Base-by-base conservation (phyloP, 53 echinoderm and acorn worm genomes). In the Luidia sarsii region DNA sequence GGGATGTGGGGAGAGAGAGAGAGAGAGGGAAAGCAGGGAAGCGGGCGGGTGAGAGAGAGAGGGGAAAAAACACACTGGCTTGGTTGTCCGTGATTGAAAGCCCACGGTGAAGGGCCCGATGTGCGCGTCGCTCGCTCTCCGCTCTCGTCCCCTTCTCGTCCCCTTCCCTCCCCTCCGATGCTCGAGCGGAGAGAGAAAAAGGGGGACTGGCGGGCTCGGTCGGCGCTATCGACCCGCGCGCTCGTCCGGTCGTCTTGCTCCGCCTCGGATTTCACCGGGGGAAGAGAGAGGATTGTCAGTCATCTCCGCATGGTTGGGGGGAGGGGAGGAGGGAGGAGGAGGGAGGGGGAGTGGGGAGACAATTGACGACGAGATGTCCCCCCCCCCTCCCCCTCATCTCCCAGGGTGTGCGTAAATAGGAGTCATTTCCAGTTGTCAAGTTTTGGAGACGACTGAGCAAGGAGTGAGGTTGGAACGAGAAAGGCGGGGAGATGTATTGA, bases 221-320 rank as follows among this genome's bases (percentile, higher is more conserved):
- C 41, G 6, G 16, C 29, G 11, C 25, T 56, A 72, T 72, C 39
- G 72, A 72, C 57, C 57, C 39, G 7, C 27, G 55, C 38, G 39
- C 57, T 27, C 9, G 54, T 56, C 23, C 33, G 72, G 16, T 56
- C 72, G 31, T 6, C 14, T 36, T 24, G 50, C 72, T 56, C 50
- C 70, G 50, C 51, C 72, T 72, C 72, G 56, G 56, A 72, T 72
- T 72, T 72, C 72, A 72, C 50, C 50, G 55, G 11, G 6, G 41
- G 11, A 41, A 41, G 11, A 6, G 11, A 41, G 11, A 41, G 11
- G 41, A 33, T 55, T 72, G 72, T 72, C 72, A 72, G 30, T 72
- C 72, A 72, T 72, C 55, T 56, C 39, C n/a, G n/a, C n/a, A n/a
- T n/a, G n/a, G n/a, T n/a, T n/a, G n/a, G n/a, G n/a, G n/a, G n/a